phyloP scores from a whole-genome alignment of 2,113 vertebrate genomes.

The Panthera leo region DNA sequence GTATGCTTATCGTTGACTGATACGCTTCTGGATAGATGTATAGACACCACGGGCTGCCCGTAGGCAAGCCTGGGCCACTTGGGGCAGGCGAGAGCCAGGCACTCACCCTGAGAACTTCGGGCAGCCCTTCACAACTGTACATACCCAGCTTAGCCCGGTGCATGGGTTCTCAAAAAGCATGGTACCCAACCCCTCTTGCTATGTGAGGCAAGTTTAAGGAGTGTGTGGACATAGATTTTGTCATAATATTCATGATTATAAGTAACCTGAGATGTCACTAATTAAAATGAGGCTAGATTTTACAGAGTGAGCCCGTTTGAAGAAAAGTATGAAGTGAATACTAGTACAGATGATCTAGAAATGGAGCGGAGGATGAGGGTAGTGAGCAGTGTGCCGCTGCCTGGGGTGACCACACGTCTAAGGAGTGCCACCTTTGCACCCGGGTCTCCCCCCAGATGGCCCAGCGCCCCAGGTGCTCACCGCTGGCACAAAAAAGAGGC shows the following conservation, averaged over 20 bases:
- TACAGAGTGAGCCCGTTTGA: background rate
- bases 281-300: background rate
- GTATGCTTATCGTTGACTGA: background rate
- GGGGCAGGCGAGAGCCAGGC: accelerated
- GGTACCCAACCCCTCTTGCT: background rate
- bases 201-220: background rate
- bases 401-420: background rate
- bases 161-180: background rate
- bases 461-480: background rate
- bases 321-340: background rate
- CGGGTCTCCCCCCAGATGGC: accelerated
- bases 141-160: background rate
- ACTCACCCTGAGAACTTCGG: background rate
- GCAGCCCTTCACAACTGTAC: background rate
- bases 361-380: background rate
- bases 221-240: background rate
- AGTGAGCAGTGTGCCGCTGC: accelerated
- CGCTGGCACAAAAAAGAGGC: background rate
- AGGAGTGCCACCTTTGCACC: too few species aligned
- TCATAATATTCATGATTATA: background rate
- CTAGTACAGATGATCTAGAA: background rate
- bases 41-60: accelerated
- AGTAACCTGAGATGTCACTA: background rate
- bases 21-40: background rate
- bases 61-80: too few species aligned